Evolutionary conservation across 2,113 vertebrate genomes (phyloP).

Genomic region (Phyllostomus hastatus): DNA sequence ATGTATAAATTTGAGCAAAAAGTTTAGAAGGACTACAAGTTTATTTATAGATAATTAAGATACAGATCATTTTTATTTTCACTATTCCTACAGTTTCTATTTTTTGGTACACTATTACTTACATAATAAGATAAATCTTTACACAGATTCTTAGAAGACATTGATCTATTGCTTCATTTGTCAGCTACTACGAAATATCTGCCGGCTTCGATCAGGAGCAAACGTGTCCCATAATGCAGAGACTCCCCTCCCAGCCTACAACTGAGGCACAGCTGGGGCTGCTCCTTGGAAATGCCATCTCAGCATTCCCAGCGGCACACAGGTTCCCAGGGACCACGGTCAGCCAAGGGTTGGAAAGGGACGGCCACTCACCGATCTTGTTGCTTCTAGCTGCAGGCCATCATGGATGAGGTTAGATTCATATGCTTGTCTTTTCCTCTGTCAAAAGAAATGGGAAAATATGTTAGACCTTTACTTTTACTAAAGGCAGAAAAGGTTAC

Average conservation of each 20-base stretch:
- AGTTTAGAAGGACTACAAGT: not conserved
- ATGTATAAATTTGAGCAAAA: not conserved
- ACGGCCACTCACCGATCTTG: slow-evolving; percentile 85
- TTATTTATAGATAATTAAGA: slow-evolving; percentile 14
- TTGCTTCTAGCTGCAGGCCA: slow-evolving; percentile 91
- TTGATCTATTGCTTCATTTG: not conserved
- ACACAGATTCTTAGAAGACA: not conserved
- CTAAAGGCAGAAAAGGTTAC: not conserved
- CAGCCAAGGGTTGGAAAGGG: accelerated
- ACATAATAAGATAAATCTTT: not conserved
- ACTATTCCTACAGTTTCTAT: not conserved
- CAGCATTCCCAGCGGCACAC: not conserved
- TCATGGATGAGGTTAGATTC: slow-evolving; percentile 90
- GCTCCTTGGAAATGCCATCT: not conserved
- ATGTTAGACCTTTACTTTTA: slow-evolving; percentile 24
- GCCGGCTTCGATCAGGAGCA: not conserved
- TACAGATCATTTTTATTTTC: slow-evolving; percentile 1
- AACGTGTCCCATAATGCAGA: not conserved
- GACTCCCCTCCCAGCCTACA: not conserved
- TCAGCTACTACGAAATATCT: not conserved
- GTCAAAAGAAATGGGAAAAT: slow-evolving; percentile 65
- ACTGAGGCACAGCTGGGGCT: accelerated
- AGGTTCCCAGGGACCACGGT: not conserved
- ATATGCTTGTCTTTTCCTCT: slow-evolving; percentile 89
- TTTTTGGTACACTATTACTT: not conserved